Evolutionary conservation across 1,140 invertebrate species (phyloP).

Genomic region (Drosophila mojavensis): DNA sequence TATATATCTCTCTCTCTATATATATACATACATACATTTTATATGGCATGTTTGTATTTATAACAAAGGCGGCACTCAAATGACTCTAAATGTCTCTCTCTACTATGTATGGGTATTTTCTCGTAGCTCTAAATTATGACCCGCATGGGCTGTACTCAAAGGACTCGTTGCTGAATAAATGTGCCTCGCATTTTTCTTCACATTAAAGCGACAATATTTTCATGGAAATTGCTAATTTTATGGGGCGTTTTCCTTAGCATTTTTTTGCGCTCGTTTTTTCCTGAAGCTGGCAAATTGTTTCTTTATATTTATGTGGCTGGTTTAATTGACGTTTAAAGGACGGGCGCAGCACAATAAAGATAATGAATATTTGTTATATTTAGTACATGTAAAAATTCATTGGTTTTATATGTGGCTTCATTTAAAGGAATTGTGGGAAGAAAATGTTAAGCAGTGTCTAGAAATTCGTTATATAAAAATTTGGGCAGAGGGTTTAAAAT

Average conservation of each 20-base stretch:
- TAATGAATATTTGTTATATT: constrained; percentile 34
- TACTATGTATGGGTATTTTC: constrained; percentile 4
- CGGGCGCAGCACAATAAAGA: constrained; percentile 28
- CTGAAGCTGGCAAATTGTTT: constrained; percentile 67
- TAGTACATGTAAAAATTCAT: constrained; percentile 10
- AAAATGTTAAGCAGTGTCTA: too few species aligned
- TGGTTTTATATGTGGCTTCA: neutral
- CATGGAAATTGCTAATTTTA: constrained; percentile 78
- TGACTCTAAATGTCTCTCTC: constrained; percentile 53
- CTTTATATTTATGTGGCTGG: constrained; percentile 71
- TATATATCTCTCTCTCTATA: too few species aligned
- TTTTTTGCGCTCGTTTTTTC: neutral
- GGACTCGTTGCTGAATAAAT: constrained; percentile 64
- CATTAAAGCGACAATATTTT: constrained; percentile 69
- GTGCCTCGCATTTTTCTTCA: constrained; percentile 70
- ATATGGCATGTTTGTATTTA: constrained; percentile 46
- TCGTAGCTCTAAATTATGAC: constrained; percentile 64
- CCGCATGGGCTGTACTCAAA: constrained; percentile 44
- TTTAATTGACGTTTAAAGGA: constrained; percentile 64
- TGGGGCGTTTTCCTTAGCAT: constrained; percentile 44
- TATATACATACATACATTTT: constrained; percentile 33
- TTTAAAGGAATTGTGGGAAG: neutral
- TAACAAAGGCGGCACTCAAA: constrained; percentile 71
- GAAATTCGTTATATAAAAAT: too few species aligned
- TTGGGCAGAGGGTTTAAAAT: too few species aligned